Base-by-base conservation (phyloP, 2,797 vertebrate genomes). In the Coilia nasus region DNA sequence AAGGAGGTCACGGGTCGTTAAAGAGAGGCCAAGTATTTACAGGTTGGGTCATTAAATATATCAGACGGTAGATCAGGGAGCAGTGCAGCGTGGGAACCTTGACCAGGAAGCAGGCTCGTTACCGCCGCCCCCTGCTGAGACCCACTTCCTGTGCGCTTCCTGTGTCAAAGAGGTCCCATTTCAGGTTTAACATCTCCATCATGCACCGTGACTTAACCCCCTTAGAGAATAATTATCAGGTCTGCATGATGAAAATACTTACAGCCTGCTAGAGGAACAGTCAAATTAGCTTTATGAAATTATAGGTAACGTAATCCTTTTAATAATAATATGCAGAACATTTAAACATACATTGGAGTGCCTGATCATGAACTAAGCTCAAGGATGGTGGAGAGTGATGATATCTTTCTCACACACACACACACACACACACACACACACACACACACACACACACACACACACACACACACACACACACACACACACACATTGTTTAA, bases 401-500 rank as follows among this genome's bases (percentile, higher is more conserved):
- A 17, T 41, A 6, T n/a, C 57, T 21, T n/a, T 60, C 57, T 17
- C 19, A 64, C 23, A 25, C 60, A 64, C 0, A 64, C 59, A 60
- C 59, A 28, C 62, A 28, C 62, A 67, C 23, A 67, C 62, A 71
- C 31, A 35, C 67, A 19, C 67, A 35, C 28, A 35, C 28, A 31
- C 64, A 35, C 64, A 31, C 64, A 35, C 64, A 71, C 67, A 17
- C 67, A 35, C 67, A 47, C 35, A 54, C 83, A 54, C 71, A 57
- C 60, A 90, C 35, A 85, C 50, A 14, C 50, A 54, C 50, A 71
- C 64, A 31, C 64, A 71, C 64, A 31, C 67, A 71, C 67, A 35
- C 67, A 47, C 35, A 54, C 83, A 62, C 71, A 47, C 60, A 90
- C 35, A 85, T 78, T 92, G 88, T n/a, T n/a, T n/a, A n/a, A n/a